These are phyloP conservation scores for Hipposideros larvatus DNA, from an alignment of 2,797 vertebrate genomes.

Conservation along the genomic window DNA sequence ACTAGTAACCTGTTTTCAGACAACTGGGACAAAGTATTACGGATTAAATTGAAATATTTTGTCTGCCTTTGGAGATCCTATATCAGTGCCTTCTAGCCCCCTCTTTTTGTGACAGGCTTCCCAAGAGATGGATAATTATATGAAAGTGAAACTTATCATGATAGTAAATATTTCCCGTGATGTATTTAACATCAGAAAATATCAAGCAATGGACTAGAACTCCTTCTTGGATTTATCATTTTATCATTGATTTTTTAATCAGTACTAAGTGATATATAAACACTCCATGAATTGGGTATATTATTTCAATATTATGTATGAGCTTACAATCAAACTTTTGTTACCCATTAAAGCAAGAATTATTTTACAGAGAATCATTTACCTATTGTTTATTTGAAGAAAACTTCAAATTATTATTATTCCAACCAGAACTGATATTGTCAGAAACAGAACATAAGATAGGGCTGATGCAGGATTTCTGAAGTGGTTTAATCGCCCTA, in stretches of 20 bases:
- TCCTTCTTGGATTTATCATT: neutral
- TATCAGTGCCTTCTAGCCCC: neutral
- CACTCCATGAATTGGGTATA: neutral
- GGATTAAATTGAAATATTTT: neutral
- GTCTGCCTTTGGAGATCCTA: neutral
- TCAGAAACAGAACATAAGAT: neutral
- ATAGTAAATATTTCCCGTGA: neutral
- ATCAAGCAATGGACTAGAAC: neutral
- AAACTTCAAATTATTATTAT: neutral
- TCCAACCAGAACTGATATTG: neutral
- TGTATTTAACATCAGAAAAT: neutral
- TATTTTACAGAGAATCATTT: neutral
- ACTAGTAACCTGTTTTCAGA: neutral
- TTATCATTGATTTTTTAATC: neutral
- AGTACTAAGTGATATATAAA: neutral
- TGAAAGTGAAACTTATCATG: neutral
- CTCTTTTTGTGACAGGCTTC: constrained; percentile 17
- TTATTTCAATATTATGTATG: neutral
- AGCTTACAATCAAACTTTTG: neutral
- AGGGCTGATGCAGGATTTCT: constrained; percentile 10
- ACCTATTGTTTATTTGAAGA: neutral
- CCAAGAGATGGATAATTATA: neutral
- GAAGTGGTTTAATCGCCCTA: neutral
- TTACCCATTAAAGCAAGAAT: neutral
- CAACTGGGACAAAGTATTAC: neutral